Base-by-base conservation (phyloP, 2,888 invertebrate genomes). In the Deilephila porcellus region DNA sequence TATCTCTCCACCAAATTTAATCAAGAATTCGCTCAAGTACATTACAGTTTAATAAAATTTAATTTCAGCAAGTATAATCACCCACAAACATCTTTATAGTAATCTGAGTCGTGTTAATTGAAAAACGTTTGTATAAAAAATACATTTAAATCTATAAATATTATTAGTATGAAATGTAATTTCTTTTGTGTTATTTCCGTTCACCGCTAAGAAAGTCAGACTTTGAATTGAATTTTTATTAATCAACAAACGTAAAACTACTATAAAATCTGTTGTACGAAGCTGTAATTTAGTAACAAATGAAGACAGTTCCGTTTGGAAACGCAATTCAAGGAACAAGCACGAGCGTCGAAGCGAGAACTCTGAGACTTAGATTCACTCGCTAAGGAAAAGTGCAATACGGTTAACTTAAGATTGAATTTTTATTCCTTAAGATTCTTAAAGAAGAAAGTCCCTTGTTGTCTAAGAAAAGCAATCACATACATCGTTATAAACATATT, bases 241-340 rank as follows among this genome's bases (percentile, higher is more conserved):
- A 60, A 60, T 29, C 29, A 60, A 60, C 60, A 29, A 17, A 14
- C 29, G 17, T 56, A 56, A 19, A 56, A 56, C 56, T n/a, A n/a
- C 56, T 56, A 56, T 56, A 56, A 56, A 56, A n/a, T 56, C 19
- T 53, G 53, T 53, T 53, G 53, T 19, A 53, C 3, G 53, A 60
- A 71, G 74, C 60, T 74, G 73, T 72, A 71, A 76, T 76, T 76
- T 76, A 75, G 60, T 74, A 77, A 73, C 73, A 77, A 80, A 77
- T 80, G 76, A 77, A 79, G 70, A 78, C 80, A 79, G 74, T 77
- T 79, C 74, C 77, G 75, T 74, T 71, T 70, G 72, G 76, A 78
- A 79, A 74, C 76, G 80, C 76, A 79, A 81, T 81, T 74, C 75
- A 76, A 71, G 76, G 76, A 70, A 76, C 77, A 78, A 77, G 63